A percentile compares a stretch with the other conserved stretches of the same genome.
Evolutionary conservation across 2,113 vertebrate species (phyloP).

Genomic region (Numenius arquata): DNA sequence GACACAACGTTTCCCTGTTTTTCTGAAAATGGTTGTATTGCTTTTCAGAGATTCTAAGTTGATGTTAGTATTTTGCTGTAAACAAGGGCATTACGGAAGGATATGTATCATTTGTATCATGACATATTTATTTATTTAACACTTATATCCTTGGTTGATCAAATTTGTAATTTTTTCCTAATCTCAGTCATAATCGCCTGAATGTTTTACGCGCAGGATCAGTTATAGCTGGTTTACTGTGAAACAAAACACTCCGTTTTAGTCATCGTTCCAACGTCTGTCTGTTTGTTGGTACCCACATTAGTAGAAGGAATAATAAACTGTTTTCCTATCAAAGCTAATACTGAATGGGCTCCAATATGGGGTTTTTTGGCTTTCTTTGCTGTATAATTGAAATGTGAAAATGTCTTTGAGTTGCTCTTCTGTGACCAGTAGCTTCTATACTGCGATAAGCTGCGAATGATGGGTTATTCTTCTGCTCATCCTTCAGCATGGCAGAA

Average conservation of each 20-base stretch:
- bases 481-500: not conserved
- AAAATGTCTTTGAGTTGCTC: not conserved
- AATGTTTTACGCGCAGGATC: not conserved
- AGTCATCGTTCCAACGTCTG: rapidly evolving
- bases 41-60: not conserved
- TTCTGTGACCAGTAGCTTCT: not conserved
- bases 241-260: rapidly evolving
- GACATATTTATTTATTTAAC: not conserved
- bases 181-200: not conserved
- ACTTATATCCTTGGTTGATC: not conserved
- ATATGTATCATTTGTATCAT: not conserved
- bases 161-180: not conserved
- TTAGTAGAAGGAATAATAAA: not conserved
- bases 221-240: not conserved
- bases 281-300: not conserved
- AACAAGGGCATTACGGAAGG: not conserved
- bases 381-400: not conserved
- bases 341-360: not conserved
- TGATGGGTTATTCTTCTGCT: not conserved
- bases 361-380: not conserved
- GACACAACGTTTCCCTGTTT: not conserved
- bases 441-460: rapidly evolving
- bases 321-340: not conserved
- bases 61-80: not conserved
- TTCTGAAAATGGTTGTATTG: not conserved